phyloP scores from a whole-genome alignment of 2,797 vertebrate genomes.

The Anniella stebbinsi region DNA sequence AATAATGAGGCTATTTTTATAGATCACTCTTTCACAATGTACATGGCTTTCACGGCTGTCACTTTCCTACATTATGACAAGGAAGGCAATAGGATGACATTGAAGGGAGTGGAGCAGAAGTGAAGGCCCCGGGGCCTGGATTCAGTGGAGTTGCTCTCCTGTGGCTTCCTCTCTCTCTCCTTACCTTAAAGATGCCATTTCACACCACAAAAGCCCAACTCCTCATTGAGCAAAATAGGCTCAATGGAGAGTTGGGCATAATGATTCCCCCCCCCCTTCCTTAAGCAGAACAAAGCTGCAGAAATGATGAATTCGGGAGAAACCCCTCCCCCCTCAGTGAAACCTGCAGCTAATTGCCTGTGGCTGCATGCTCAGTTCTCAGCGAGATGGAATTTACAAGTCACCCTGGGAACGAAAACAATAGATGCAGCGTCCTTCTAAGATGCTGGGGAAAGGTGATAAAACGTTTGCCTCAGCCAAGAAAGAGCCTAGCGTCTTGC shows the following conservation, averaged over 20 bases:
- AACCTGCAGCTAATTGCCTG: neutral
- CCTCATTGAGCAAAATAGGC: neutral
- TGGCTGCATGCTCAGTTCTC: neutral
- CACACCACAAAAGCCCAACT: neutral
- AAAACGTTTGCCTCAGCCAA: neutral
- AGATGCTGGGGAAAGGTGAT: neutral
- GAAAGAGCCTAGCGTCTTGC: accelerated
- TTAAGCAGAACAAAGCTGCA: neutral
- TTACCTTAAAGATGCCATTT: accelerated
- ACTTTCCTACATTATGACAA: neutral
- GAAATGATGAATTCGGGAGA: neutral
- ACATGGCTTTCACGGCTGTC: neutral
- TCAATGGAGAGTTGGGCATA: neutral
- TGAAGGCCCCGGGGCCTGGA: neutral
- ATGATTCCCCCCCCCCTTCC: neutral
- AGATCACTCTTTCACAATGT: neutral
- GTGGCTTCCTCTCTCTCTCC: neutral
- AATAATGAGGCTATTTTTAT: neutral
- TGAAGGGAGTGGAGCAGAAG: neutral
- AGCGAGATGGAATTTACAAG: slow-evolving; percentile 11
- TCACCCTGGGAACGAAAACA: slow-evolving; percentile 25
- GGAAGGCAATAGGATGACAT: too few relatives aligned
- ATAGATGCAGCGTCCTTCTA: accelerated
- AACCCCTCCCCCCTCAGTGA: neutral
- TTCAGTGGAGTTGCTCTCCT: neutral